These are phyloP conservation scores for Brachionus paranguensis DNA, from an alignment of 1,140 invertebrate species.

Conservation along the genomic window DNA sequence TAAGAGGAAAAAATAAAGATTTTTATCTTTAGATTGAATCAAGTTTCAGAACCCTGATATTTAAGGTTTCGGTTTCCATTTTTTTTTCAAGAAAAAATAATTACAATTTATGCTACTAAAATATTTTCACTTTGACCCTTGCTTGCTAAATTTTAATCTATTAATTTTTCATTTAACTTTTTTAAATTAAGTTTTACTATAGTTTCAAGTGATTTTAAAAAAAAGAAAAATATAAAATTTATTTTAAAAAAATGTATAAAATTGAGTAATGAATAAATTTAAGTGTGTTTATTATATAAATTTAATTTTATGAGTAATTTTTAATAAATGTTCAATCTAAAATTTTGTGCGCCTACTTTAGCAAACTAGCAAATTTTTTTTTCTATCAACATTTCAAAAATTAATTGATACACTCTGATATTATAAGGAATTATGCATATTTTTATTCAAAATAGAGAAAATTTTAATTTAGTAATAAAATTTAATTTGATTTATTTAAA, in stretches of 20 bases:
- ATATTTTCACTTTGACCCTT: too few relatives aligned
- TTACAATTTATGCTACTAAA: not conserved
- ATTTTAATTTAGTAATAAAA: not conserved
- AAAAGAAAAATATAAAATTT: too few relatives aligned
- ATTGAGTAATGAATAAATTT: not conserved
- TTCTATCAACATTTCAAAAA: not conserved
- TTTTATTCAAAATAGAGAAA: not conserved
- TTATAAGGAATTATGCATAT: conserved; percentile 13
- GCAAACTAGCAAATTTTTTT: not conserved
- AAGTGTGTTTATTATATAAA: too few relatives aligned
- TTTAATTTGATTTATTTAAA: not conserved
- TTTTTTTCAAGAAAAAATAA: not conserved
- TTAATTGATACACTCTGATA: not conserved
- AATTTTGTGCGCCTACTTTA: not conserved
- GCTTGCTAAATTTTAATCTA: too few relatives aligned
- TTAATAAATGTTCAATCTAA: not conserved
- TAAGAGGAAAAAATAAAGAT: too few relatives aligned
- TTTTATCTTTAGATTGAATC: not conserved
- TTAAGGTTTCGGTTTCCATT: not conserved
- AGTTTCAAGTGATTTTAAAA: too few relatives aligned
- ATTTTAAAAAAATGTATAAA: too few relatives aligned
- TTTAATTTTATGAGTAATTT: not conserved
- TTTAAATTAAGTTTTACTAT: too few relatives aligned
- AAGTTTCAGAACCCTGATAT: not conserved
- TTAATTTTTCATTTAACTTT: too few relatives aligned